Percentiles rank a stretch among this genome's conserved stretches.
Conservation (phyloP, 1,140 invertebrate species). For the Ridgeia piscesae region DNA sequence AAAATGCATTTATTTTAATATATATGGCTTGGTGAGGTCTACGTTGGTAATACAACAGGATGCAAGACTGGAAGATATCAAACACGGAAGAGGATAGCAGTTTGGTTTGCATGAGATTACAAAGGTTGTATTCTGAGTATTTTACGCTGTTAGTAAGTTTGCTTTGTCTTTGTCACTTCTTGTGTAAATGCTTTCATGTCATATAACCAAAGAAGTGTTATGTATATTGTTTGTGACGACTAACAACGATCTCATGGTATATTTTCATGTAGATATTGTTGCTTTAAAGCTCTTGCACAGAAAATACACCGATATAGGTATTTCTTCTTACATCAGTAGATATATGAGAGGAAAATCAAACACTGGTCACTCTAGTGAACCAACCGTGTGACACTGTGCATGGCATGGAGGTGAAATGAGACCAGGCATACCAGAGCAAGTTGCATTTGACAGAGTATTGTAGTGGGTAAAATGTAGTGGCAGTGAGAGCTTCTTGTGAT, state of each 20-base stretch:
- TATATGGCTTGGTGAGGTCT: background rate
- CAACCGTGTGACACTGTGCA: background rate
- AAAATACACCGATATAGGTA: background rate
- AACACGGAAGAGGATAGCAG: background rate
- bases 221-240: background rate
- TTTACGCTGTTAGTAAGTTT: background rate
- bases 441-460: background rate
- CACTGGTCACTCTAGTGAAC: background rate
- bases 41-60: background rate
- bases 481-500: background rate
- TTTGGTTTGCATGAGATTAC: background rate
- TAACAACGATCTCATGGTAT: background rate
- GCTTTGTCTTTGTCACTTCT: too few relatives aligned
- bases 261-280: background rate
- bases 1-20: background rate
- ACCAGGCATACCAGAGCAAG: background rate
- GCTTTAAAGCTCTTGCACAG: background rate
- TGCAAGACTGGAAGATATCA: background rate
- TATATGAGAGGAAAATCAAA: background rate
- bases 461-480: background rate
- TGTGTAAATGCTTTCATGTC: background rate
- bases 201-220: background rate
- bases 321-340: background rate
- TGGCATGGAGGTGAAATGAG: background rate
- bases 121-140: background rate